These are phyloP conservation scores for Heptranchias perlo DNA, from an alignment of 2,113 vertebrate genomes.

Conservation along the genomic window DNA sequence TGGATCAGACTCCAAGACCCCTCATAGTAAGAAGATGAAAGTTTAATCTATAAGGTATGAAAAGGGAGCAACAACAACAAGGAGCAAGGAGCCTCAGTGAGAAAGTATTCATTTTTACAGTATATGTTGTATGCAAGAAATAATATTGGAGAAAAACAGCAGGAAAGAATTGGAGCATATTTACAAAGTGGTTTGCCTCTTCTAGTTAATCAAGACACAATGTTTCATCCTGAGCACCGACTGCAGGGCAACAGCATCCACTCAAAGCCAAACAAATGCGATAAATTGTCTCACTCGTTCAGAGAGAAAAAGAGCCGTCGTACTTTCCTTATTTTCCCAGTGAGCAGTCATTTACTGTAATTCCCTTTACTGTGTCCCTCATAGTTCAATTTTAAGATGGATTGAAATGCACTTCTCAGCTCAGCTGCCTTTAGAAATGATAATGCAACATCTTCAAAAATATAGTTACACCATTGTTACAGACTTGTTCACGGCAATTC, in stretches of 20 bases:
- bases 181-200: neutral
- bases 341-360: neutral
- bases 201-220: neutral
- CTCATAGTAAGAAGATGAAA: neutral
- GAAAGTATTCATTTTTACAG: neutral
- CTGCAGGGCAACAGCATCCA: neutral
- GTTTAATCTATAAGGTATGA: neutral
- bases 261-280: neutral
- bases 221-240: neutral
- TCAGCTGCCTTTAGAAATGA: neutral
- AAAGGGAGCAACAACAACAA: neutral
- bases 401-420: neutral
- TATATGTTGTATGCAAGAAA: neutral
- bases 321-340: neutral
- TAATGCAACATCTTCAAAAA: neutral
- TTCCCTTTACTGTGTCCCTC: neutral
- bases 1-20: neutral
- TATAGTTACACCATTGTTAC: neutral
- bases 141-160: neutral
- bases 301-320: neutral
- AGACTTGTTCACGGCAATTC: neutral
- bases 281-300: neutral
- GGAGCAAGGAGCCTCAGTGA: neutral
- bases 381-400: constrained; percentile 7
- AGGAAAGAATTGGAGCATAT: neutral